Percentiles rank a stretch among this genome's conserved stretches.
Evolutionary conservation across 2,888 invertebrate genomes (phyloP).

Genomic region (Creontiades dilutus): DNA sequence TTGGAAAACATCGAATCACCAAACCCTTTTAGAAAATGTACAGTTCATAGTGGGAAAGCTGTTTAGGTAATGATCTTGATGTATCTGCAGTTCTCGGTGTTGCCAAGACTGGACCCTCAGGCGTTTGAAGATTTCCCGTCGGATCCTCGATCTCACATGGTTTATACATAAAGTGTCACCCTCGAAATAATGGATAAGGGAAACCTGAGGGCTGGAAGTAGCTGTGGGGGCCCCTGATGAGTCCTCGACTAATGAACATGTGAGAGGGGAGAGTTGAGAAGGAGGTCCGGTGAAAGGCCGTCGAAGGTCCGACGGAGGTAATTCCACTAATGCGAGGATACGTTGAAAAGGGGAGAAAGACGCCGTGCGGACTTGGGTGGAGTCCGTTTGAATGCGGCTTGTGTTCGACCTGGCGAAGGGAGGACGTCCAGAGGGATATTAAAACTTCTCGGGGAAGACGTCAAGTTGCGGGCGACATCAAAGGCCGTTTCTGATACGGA

Average conservation of each 20-base stretch:
- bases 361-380: neutral
- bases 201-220: no score
- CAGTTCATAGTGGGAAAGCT: no score
- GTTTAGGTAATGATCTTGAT: no score
- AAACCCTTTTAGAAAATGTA: no score
- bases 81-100: no score
- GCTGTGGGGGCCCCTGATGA: neutral
- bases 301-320: neutral
- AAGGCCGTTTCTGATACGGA: neutral
- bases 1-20: no score
- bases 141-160: neutral
- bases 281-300: neutral
- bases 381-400: neutral
- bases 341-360: conserved; percentile 33
- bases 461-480: neutral
- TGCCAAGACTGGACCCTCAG: no score
- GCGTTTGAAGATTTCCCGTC: no score
- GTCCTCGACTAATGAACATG: conserved; percentile 40
- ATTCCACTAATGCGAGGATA: conserved; percentile 41
- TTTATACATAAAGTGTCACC: neutral
- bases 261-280: neutral
- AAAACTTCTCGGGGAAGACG: neutral
- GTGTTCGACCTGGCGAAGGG: neutral
- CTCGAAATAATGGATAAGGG: neutral
- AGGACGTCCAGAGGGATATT: neutral